A percentile compares a stretch with the other conserved stretches of the same genome.
These are phyloP conservation scores for Tholera decimalis DNA, from an alignment of 2,888 invertebrate genomes.

Conservation along the genomic window DNA sequence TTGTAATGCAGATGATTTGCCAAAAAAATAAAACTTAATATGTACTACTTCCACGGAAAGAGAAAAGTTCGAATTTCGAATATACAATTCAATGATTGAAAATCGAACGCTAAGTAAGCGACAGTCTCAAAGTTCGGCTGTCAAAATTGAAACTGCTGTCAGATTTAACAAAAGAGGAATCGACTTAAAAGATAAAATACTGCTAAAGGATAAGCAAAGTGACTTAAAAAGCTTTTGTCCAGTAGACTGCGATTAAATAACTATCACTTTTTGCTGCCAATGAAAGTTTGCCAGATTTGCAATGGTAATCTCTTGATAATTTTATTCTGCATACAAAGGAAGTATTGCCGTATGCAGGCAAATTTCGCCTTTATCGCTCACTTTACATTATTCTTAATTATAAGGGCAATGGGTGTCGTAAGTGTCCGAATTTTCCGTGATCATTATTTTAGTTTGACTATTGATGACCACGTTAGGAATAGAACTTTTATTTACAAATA, in stretches of 20 bases:
- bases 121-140: constrained; percentile 2
- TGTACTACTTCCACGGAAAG: background rate
- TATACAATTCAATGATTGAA: background rate
- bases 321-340: constrained; percentile 52
- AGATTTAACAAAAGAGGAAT: constrained; percentile 6
- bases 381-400: constrained; percentile 50
- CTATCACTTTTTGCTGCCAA: constrained; percentile 56
- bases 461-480: constrained; percentile 8
- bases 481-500: constrained; percentile 12
- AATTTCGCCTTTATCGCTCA: constrained; percentile 39
- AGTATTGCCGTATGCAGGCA: constrained; percentile 25
- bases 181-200: constrained; percentile 2
- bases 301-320: constrained; percentile 59
- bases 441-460: constrained; percentile 39
- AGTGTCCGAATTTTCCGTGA: constrained; percentile 23
- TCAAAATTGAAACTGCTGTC: constrained; percentile 21
- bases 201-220: constrained; percentile 8
- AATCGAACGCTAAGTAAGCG: background rate
- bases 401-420: constrained; percentile 22
- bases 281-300: constrained; percentile 53
- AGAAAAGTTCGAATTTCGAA: background rate
- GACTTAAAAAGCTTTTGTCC: constrained; percentile 23
- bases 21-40: too few species aligned
- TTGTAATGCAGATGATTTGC: too few species aligned
- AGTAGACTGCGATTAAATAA: constrained; percentile 52